phyloP scores from a whole-genome alignment of 2,797 vertebrate genomes.

The Gymnodraco acuticeps region DNA sequence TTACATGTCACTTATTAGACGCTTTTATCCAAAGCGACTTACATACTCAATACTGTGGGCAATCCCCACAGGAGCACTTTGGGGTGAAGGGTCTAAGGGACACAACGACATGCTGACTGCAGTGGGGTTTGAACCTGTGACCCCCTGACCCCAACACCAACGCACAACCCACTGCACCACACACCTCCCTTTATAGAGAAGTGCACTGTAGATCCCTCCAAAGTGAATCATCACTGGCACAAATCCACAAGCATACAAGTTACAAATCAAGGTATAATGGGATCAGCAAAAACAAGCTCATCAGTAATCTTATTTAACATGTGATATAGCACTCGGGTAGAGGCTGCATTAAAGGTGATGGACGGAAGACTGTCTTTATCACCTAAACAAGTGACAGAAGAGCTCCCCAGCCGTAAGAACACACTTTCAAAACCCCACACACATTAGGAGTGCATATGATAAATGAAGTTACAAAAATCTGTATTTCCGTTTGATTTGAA shows the following conservation, averaged over 20 bases:
- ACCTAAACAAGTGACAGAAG: not conserved
- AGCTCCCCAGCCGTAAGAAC: not conserved
- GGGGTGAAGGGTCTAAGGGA: too few relatives aligned
- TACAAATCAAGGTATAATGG: not conserved
- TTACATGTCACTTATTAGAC: too few relatives aligned
- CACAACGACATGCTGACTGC: too few relatives aligned
- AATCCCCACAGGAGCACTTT: too few relatives aligned
- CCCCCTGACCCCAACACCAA: too few relatives aligned
- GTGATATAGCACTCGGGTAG: not conserved
- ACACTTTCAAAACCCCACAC: not conserved
- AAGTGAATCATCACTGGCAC: slow-evolving; percentile 5
- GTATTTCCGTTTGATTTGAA: not conserved
- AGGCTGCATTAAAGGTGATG: not conserved
- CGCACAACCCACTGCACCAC: too few relatives aligned
- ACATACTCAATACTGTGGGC: too few relatives aligned
- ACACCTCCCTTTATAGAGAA: too few relatives aligned
- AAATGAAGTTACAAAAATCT: not conserved
- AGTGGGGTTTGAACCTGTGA: too few relatives aligned
- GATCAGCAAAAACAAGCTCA: not conserved
- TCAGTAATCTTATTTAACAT: not conserved
- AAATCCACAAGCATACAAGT: not conserved
- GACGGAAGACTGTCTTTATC: not conserved
- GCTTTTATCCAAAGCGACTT: too few relatives aligned
- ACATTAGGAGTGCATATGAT: not conserved
- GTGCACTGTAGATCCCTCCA: not conserved